Evolutionary conservation across 2,888 invertebrate genomes (phyloP), one percentile per base, ranked within the genome.

Genomic region (Adelognathus sp.): DNA sequence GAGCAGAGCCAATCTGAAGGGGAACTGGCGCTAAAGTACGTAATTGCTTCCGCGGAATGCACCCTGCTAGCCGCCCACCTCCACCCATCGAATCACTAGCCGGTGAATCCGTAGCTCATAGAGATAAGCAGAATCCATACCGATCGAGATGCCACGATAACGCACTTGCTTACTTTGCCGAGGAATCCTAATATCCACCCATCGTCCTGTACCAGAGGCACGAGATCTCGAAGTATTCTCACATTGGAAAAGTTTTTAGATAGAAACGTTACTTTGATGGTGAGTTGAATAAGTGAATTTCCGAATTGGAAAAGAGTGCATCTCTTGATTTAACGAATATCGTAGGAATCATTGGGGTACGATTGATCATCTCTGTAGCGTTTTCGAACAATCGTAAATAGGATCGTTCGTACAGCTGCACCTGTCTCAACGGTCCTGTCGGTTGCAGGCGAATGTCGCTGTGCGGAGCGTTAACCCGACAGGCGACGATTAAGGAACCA

Each of bases 31-130:
- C 70, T 66, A 64, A 74, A 74, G 78, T 74, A 74, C 78, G 78
- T 79, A 79, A 79, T 79, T 79, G 78, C 78, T 74, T 79, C 60
- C 78, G 74, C 66, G 78, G 78, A 79, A 79, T 79, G 78, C 66
- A 66, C 64, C 70, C 78, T 21, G 44, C 64, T 41, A 52, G 46
- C 36, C 69, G 33, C 63, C 50, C 21, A n/a, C 41, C 44, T 33
- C 54, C 44, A 52, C n/a, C 46, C 58, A 24, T 36, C 14, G 44
- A 16, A 31, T 41, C 67, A 41, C 27, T 54, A 33, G 61, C 56
- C 31, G 46, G 64, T 36, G 33, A 63, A 44, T 44, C 74, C 54
- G 60, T 46, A 50, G 54, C 36, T 16, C 36, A 69, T 33, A 36
- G 44, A 50, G 75, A 70, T 70, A 70, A 78, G 70, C 70, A 69